Base-by-base conservation (phyloP, 1,140 invertebrate genomes). In the Anagrus nilaparvatae region DNA sequence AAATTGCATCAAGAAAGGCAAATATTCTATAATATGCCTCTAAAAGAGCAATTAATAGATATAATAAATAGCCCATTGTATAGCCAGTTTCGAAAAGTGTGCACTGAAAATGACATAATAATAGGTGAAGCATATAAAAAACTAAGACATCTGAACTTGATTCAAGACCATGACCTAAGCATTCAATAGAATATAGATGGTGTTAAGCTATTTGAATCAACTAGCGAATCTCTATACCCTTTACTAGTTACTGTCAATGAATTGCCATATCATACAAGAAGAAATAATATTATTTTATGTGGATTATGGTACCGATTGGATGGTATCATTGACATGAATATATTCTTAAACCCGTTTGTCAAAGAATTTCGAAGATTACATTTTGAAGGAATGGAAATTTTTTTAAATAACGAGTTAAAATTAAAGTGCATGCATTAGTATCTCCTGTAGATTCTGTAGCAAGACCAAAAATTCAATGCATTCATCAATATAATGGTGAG, bases 161-260 rank as follows among this genome's bases (percentile, higher is more conserved):
- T 37, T 2, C 7, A 10, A 2, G 9, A 37, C 9, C 5, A 23
- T 24, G 35, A 37, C 9, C 12, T 37, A 1, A 23, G 12, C 9
- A 6, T 37, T 2, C 21, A 21, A 8, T 37, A 12, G 19, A 37
- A 37, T 24, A 12, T 9, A 2, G 35, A 37, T 24, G 35, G 35
- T 5, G 21, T 24, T 3, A 13, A 37, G 5, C 3, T 23, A 2
- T n/a, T 24, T 3, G 13, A 24, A 23, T 23, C 19, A 5, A 44
- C 47, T n/a, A 47, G 46, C 31, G 16, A 35, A 6, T 43, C 36
- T 1, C 46, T 49, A 36, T 46, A 37, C 21, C 40, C 43, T 23
- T n/a, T 49, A 7, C 40, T 42, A 43, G 29, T 49, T 4, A 4
- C 23, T 13, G 42, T 50, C 12, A 46, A 46, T 29, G 45, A 50